Base-by-base conservation (phyloP, 92 coral and sea anemone genomes). In the Palythoa grandiflora region DNA sequence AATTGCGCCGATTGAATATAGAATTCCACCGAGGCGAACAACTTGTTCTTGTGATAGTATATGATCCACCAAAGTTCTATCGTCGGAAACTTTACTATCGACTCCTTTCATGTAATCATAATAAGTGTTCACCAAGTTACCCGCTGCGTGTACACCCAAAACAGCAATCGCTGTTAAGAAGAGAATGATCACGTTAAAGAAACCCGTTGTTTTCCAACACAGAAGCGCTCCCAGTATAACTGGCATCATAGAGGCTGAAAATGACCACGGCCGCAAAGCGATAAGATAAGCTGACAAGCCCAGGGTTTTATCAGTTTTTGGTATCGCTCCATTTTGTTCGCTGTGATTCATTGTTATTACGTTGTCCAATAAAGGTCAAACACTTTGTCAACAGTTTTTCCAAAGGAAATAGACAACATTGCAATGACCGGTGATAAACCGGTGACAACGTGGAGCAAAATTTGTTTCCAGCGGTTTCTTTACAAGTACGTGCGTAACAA, bases 201-300 rank as follows among this genome's bases (percentile, higher is more conserved):
- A 89, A 36, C 94, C 96, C 73, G 98, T 95, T 19, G 96, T 88
- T 75, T 92, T 97, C 95, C 98, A 97, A 75, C 98, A 94, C 70
- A 97, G 77, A 60, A 93, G 91, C 52, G 97, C 98, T 3, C 99
- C 99, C 36, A 97, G 84, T n/a, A 93, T 77, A 51, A 97, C 99
- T 12, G 99, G 99, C 78, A 92, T 94, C 87, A 94, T 85, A 10
- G 98, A 95, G 1, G 99, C 93, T 54, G 97, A 95, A 91, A 97
- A 97, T 2, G 99, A 97, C 99, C 99, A 97, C 5, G 99, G 99
- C 38, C 99, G 90, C 79, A 97, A 75, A 9, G 99, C 99, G 48
- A 97, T 80, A 57, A 97, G 87, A 73, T 97, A 97, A 12, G 95
- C 86, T 13, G 97, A 92, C 77, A 92, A 94, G 38, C 92, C 88